phyloP scores from a whole-genome alignment of 2,888 invertebrate species.

The Thelaira solivaga region DNA sequence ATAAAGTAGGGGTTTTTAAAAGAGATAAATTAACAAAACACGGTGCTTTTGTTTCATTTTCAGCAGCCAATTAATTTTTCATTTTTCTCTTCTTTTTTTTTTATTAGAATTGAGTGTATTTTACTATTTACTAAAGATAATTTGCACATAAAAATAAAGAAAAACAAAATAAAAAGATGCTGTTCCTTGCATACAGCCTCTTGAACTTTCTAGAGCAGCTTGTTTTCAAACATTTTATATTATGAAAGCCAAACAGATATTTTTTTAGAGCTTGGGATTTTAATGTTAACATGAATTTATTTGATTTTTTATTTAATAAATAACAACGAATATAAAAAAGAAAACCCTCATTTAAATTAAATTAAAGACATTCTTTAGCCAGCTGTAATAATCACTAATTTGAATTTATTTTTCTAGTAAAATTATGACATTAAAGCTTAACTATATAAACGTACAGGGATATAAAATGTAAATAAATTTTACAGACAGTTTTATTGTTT shows the following conservation, averaged over 20 bases:
- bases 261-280: not conserved
- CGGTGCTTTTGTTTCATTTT: not conserved
- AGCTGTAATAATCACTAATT: conserved; percentile 29
- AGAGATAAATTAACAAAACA: conserved; percentile 39
- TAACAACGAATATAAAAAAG: not conserved
- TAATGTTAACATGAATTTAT: not conserved
- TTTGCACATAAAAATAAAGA: conserved; percentile 30
- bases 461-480: conserved; percentile 33
- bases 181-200: conserved; percentile 25
- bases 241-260: too few relatives aligned
- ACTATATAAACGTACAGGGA: too few relatives aligned
- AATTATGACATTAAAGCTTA: conserved; percentile 17
- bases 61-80: conserved; percentile 1
- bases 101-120: conserved; percentile 22
- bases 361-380: not conserved
- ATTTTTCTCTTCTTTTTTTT: too few relatives aligned
- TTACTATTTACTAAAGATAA: conserved; percentile 27
- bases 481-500: conserved; percentile 59
- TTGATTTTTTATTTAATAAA: conserved; percentile 8
- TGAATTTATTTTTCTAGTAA: conserved; percentile 19
- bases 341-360: not conserved
- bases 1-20: conserved; percentile 2
- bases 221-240: conserved; percentile 28
- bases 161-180: not conserved
- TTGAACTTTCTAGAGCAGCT: conserved; percentile 34